Evolutionary conservation across 2,888 invertebrate genomes (phyloP), one percentile per base, ranked within the genome.

Genomic region (Drosophila formosana): DNA sequence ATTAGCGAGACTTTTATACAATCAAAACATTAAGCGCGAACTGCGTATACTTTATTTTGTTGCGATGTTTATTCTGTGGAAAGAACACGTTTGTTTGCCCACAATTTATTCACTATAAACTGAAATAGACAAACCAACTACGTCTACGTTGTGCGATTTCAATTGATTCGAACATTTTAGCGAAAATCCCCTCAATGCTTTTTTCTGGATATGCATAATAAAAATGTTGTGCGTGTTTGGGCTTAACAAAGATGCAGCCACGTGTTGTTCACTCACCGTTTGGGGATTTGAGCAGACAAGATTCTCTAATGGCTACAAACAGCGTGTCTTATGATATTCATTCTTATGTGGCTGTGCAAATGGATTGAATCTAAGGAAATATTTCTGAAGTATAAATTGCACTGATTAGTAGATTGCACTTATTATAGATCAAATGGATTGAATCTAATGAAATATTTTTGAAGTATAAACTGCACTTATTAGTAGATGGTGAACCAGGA

Each of bases 191-290:
- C 18, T 25, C 3, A 58, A 32, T 53, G 50, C 47, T 65, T 62
- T 63, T 68, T 51, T 47, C 55, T 26, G 69, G 57, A 57, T 74
- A 68, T 78, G 68, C 84, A 78, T 84, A 84, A 67, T 62, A 71
- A 66, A 66, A 41, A 46, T 52, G 46, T 53, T 28, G 23, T 57
- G 67, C 53, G 49, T 68, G 63, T 51, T 53, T 23, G 49, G n/a
- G 56, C 56, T 73, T 53, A 65, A 43, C 30, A 23, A n/a, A 60
- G 56, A 32, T 26, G 9, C 57, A 66, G 26, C 46, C 69, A 74
- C 62, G 43, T 70, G 70, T 57, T 60, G 57, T 46, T 26, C 58
- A 28, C 37, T 43, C 30, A 46, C 45, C 55, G 52, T 52, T 9
- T 25, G 34, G 4, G 41, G 34, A 41, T 30, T 51, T 28, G 7